These are phyloP conservation scores for Neomonachus schauinslandi DNA, from an alignment of 2,113 vertebrate species.

Conservation along the genomic window DNA sequence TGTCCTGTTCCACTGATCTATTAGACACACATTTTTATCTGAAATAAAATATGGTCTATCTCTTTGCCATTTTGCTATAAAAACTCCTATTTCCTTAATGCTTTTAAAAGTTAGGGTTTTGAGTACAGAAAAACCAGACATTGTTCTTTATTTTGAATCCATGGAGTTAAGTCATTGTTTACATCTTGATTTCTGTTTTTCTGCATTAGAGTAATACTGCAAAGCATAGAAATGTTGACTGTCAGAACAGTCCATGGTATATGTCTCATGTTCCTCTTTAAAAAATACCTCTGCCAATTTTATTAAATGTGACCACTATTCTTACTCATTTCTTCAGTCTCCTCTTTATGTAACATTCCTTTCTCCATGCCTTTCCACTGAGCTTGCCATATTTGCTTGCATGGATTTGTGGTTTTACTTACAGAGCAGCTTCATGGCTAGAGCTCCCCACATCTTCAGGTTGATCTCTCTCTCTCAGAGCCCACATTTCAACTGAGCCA, in stretches of 20 bases:
- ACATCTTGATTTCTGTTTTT: neutral
- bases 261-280: neutral
- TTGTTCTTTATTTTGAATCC: conserved; percentile 1
- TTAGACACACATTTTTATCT: neutral
- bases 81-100: neutral
- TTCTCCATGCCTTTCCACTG: fast-evolving
- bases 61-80: neutral
- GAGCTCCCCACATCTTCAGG: neutral
- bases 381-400: neutral
- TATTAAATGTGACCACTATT: neutral
- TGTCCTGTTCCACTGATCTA: neutral
- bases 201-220: neutral
- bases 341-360: neutral
- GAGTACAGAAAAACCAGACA: neutral
- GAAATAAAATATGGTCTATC: neutral
- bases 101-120: neutral
- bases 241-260: neutral
- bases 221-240: neutral
- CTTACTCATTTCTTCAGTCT: neutral
- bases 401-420: neutral
- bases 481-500: neutral
- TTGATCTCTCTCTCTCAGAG: neutral
- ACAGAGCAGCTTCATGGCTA: neutral
- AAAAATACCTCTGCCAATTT: neutral
- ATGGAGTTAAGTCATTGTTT: neutral